Evolutionary conservation across 2,888 invertebrate genomes (phyloP).

Genomic region (Arge pagana): DNA sequence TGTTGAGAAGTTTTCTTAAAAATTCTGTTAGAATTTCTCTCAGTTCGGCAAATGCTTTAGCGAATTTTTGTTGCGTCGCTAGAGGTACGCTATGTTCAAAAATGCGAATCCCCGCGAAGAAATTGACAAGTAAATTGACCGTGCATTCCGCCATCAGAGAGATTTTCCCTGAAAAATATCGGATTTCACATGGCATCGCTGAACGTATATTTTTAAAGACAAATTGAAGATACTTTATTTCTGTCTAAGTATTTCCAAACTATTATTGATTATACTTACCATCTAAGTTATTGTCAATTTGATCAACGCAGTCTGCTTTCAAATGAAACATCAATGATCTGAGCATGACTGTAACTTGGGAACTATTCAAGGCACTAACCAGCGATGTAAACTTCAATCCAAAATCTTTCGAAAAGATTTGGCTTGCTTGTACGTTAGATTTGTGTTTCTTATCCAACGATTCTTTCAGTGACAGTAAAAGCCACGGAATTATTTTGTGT

Average conservation of each 20-base stretch:
- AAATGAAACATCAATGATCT: slow-evolving; percentile 44
- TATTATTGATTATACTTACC: too few relatives aligned
- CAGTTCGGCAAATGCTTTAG: slow-evolving; percentile 39
- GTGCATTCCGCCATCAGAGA: slow-evolving; percentile 25
- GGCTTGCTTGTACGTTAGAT: not conserved
- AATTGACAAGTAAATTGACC: slow-evolving; percentile 37
- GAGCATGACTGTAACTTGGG: slow-evolving; percentile 39
- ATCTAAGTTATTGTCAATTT: not conserved
- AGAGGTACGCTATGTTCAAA: slow-evolving; percentile 40
- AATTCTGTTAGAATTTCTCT: slow-evolving; percentile 37
- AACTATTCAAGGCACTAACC: slow-evolving; percentile 37
- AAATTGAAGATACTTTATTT: not conserved
- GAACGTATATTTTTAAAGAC: too few relatives aligned
- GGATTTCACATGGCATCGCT: not conserved
- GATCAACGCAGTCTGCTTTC: slow-evolving; percentile 37
- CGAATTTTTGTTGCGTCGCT: slow-evolving; percentile 39
- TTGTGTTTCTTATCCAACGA: slow-evolving; percentile 15
- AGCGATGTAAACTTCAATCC: slow-evolving; percentile 31
- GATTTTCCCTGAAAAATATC: slow-evolving; percentile 1
- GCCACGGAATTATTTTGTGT: slow-evolving; percentile 45
- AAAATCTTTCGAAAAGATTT: slow-evolving; percentile 14
- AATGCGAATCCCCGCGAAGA: slow-evolving; percentile 43
- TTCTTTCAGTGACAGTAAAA: slow-evolving; percentile 41
- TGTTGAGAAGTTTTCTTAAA: slow-evolving; percentile 31
- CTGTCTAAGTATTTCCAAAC: too few relatives aligned